Conservation (phyloP, 2,888 invertebrate genomes). For the Lasioglossum marginatum region DNA sequence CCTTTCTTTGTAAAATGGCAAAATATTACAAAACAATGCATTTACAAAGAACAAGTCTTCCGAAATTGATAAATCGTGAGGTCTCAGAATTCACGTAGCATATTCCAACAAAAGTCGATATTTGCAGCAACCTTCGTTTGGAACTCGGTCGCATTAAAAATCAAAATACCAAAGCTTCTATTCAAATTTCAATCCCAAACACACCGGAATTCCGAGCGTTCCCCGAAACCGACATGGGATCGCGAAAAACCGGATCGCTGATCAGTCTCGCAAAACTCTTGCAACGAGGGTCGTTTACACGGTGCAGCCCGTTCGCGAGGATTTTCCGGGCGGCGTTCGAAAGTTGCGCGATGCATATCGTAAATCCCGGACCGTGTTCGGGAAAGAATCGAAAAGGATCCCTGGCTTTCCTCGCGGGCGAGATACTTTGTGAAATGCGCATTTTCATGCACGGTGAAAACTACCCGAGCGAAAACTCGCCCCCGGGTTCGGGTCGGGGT, state of each 20-base stretch:
- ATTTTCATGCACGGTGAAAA: constrained; percentile 65
- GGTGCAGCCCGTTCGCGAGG: neutral
- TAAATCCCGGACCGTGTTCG: neutral
- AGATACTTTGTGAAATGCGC: constrained; percentile 40
- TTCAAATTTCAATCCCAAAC: neutral
- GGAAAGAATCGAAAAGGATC: constrained; percentile 12
- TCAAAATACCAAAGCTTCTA: neutral
- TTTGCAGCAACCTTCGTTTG: neutral
- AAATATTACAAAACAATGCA: no score
- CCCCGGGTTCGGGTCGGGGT: constrained; percentile 7
- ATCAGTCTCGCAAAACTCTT: neutral
- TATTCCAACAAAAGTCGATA: neutral
- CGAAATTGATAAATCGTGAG: neutral
- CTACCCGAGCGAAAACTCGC: constrained; percentile 55
- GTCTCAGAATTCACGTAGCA: no score
- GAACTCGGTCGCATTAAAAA: neutral
- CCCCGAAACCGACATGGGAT: neutral
- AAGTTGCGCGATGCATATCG: constrained; percentile 1
- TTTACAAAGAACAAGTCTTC: no score
- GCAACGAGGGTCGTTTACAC: neutral
- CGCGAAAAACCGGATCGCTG: neutral
- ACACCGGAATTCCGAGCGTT: neutral
- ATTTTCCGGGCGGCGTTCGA: neutral
- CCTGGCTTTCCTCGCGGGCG: constrained; percentile 14
- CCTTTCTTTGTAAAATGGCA: neutral